phyloP scores from a whole-genome alignment of 2,888 invertebrate genomes.

The Athrips mouffetella region DNA sequence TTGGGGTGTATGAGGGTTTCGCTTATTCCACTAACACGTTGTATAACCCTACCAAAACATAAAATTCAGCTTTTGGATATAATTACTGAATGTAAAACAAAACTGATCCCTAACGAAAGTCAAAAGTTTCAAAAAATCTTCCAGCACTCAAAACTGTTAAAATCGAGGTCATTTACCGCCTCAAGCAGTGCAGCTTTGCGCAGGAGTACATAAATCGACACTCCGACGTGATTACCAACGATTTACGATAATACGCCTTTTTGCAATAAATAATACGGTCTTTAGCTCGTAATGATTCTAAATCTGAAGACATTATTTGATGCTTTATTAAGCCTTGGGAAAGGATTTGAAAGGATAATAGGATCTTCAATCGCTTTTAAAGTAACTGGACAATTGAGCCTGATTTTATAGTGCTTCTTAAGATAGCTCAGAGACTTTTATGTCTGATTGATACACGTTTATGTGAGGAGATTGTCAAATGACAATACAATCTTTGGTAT shows the following conservation, averaged over 20 bases:
- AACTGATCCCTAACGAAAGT: neutral
- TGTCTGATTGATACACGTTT: too few relatives aligned
- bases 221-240: constrained; percentile 43
- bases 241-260: constrained; percentile 41
- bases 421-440: too few relatives aligned
- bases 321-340: neutral
- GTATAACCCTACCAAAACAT: too few relatives aligned
- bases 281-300: constrained; percentile 16
- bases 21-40: too few relatives aligned
- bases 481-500: too few relatives aligned
- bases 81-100: neutral
- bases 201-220: constrained; percentile 48
- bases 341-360: neutral
- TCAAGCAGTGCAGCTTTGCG: constrained; percentile 19
- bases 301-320: constrained; percentile 10
- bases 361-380: too few relatives aligned
- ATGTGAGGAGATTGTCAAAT: too few relatives aligned
- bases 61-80: too few relatives aligned
- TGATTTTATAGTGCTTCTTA: too few relatives aligned
- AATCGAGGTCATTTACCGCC: neutral
- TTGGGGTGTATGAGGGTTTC: too few relatives aligned
- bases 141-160: neutral
- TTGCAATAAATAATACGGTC: constrained; percentile 16
- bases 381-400: too few relatives aligned
- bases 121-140: neutral